Evolutionary conservation across 2,888 invertebrate genomes (phyloP), one percentile per base, ranked within the genome.

Genomic region (Xylocampa areola): DNA sequence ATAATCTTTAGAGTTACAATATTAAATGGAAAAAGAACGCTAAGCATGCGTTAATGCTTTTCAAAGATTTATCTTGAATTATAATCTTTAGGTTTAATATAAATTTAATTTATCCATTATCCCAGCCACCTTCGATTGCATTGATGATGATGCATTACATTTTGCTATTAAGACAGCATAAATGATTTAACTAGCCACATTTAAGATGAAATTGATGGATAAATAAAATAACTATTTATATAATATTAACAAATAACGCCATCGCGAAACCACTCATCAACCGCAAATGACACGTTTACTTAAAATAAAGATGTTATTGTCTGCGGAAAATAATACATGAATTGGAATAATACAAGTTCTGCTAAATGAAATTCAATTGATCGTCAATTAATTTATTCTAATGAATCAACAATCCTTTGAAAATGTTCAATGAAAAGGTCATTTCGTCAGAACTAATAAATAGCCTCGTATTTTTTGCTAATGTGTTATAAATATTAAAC

Each of bases 251-350:
- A 39, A 59, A 59, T 16, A 13, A 16, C 14, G 17, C 13, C 10
- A 29, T 17, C 19, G 17, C 5, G 6, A 41, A 43, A 41, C 40
- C 44, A 25, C 27, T 11, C 6, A n/a, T 13, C 5, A 21, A 73
- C 73, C 73, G 37, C 73, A 73, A 45, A 58, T 67, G 57, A 63
- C 62, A 50, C 35, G 30, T 40, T 21, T 30, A 33, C 37, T 19
- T n/a, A 63, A 64, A 64, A 67, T 64, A 66, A 58, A 52, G 5
- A 55, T 59, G 51, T 58, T 64, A 41, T 67, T 72, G 54, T 71
- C 63, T 57, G 53, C 30, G 32, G 40, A 40, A n/a, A n/a, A 23
- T 35, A 35, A 49, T 63, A 48, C 57, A 59, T 59, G 50, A 59
- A 64, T 16, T 53, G 64, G 47, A 54, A 65, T 62, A 63, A 65